phyloP scores from a whole-genome alignment of 1,140 invertebrate species.

The Pseudomyrmex cubaensis region DNA sequence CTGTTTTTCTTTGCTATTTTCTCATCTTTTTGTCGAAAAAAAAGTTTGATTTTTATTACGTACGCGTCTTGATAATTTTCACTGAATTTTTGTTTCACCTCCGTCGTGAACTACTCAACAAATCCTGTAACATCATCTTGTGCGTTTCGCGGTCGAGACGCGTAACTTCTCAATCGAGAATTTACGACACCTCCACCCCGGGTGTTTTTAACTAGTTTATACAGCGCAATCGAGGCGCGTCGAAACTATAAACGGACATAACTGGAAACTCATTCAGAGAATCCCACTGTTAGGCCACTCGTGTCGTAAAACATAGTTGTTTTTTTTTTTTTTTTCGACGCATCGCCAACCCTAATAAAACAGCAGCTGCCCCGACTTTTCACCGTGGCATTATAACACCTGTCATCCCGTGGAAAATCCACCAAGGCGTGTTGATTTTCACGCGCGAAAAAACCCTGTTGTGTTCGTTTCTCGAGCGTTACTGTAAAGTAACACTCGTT shows the following conservation, averaged over 20 bases:
- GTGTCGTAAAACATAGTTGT: constrained; percentile 29
- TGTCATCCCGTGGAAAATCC: constrained; percentile 48
- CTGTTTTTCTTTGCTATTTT: too few relatives aligned
- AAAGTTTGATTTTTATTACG: not conserved
- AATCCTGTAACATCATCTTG: not conserved
- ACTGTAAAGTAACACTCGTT: too few relatives aligned
- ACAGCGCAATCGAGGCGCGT: constrained; percentile 9
- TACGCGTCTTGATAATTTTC: not conserved
- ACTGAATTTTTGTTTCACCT: not conserved
- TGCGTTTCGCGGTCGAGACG: not conserved
- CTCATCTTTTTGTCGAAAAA: not conserved
- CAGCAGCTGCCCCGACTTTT: constrained; percentile 55
- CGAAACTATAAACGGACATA: constrained; percentile 47
- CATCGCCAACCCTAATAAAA: constrained; percentile 53
- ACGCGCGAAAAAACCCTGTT: constrained; percentile 33
- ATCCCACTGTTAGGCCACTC: constrained; percentile 15
- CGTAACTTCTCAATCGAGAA: not conserved
- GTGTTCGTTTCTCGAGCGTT: not conserved
- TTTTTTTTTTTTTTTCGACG: constrained; percentile 5
- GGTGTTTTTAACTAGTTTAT: not conserved
- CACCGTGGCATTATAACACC: constrained; percentile 56
- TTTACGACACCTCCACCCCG: constrained; percentile 18
- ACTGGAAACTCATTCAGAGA: constrained; percentile 18
- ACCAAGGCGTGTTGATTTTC: constrained; percentile 38
- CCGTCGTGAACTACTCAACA: not conserved